phyloP scores from a whole-genome alignment of 2,113 vertebrate genomes.

The Aegithalos caudatus region DNA sequence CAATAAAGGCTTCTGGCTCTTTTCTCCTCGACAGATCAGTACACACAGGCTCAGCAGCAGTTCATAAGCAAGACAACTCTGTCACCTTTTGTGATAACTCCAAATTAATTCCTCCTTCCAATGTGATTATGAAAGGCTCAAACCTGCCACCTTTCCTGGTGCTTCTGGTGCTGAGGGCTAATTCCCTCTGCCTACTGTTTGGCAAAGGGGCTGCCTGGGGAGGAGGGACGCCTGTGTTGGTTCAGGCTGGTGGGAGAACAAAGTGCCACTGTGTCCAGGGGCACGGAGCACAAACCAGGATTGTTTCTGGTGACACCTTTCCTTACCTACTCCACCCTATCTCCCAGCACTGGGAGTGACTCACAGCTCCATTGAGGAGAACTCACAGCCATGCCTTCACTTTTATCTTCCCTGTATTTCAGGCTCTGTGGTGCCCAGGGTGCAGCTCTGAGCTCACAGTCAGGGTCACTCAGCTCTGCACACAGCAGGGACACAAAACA shows the following conservation, averaged over 20 bases:
- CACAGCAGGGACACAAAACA: too few species aligned
- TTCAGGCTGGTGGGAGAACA: background rate
- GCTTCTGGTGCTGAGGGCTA: background rate
- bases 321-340: background rate
- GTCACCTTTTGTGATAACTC: constrained; percentile 26
- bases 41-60: constrained; percentile 1
- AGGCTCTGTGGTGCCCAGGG: background rate
- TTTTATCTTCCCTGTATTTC: background rate
- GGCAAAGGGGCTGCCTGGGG: background rate
- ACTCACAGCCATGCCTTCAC: fast-evolving
- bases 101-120: background rate
- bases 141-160: background rate
- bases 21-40: constrained; percentile 29
- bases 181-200: constrained; percentile 7
- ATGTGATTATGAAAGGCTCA: background rate
- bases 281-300: background rate
- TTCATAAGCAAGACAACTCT: background rate
- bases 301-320: constrained; percentile 11
- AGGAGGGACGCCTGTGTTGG: background rate
- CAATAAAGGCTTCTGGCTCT: constrained; percentile 56
- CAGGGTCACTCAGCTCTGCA: too few species aligned
- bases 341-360: background rate
- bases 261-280: background rate
- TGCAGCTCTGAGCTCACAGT: background rate
- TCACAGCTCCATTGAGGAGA: background rate